Base-by-base conservation (phyloP, 2,113 vertebrate genomes). In the Anarhynchus alexandrinus region DNA sequence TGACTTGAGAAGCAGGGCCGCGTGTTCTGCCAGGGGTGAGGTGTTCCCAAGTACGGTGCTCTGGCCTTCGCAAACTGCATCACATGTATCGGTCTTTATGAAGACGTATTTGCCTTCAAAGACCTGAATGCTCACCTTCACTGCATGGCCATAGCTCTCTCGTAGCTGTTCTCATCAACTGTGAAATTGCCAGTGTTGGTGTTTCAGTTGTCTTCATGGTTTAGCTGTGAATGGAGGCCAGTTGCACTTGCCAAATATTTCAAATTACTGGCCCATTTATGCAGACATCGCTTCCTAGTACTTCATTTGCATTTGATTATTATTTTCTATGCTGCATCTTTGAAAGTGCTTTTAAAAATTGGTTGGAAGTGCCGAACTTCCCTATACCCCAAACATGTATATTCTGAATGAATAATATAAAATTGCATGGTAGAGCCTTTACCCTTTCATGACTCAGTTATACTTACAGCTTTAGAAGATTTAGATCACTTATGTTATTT, bases 341-440 rank as follows among this genome's bases (percentile, higher is more conserved):
- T 61, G 34, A 87, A 38, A 34, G 26, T 61, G 29, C 36, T 82
- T 67, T 54, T 47, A 62, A 30, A n/a, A 72, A 36, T 47, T 0
- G 0, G 7, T 61, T 80, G 86, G 72, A 65, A 77, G 59, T 34
- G 45, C 14, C 62, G 34, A n/a, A 65, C 58, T 61, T 86, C 21
- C 17, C 70, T 54, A 1, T 42, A 32, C 5, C n/a, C 87, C 27
- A 74, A 29, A 13, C 6, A 9, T 13, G 3, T 55, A 0, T 34
- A 42, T 80, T 72, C 81, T 47, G 29, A 61, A 69, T 80, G 65
- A 81, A 23, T 61, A 59, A 34, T 17, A 8, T 38, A 21, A 61
- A 83, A 55, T 13, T 26, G 34, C 62, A 16, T 26, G 30, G 43
- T 38, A 16, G 77, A 73, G 67, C 45, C 64, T 86, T 54, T 47